Conservation (phyloP, 2,113 vertebrate species). For the Gymnocephalus cernua region DNA sequence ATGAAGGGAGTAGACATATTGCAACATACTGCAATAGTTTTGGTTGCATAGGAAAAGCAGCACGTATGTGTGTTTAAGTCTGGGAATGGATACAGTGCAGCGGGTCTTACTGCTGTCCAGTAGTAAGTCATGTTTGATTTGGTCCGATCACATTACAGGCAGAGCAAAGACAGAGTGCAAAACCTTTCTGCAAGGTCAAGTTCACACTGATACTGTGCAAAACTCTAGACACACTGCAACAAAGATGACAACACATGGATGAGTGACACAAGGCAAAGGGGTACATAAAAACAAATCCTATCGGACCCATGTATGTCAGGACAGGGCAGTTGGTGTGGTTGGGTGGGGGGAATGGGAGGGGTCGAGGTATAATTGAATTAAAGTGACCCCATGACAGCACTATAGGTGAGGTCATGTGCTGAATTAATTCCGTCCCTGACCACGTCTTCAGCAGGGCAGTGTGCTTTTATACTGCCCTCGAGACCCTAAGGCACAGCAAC, state of each 20-base stretch:
- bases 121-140: constrained; percentile 4
- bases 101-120: no score
- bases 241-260: constrained; percentile 29
- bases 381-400: constrained; percentile 77
- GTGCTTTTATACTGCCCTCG: constrained; percentile 36
- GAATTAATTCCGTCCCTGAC: constrained; percentile 82
- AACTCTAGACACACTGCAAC: constrained; percentile 23
- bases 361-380: constrained; percentile 79
- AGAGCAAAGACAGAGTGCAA: constrained; percentile 32
- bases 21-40: constrained; percentile 1
- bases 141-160: constrained; percentile 42
- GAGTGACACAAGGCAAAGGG: constrained; percentile 60
- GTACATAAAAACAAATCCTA: constrained; percentile 57
- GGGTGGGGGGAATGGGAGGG: constrained; percentile 34
- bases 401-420: constrained; percentile 77
- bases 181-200: constrained; percentile 69
- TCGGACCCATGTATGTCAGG: constrained; percentile 42
- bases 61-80: neutral
- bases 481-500: constrained; percentile 41
- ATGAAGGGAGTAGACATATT: neutral
- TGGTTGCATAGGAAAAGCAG: neutral
- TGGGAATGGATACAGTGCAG: constrained; percentile 7
- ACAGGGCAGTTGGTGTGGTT: constrained; percentile 24
- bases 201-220: constrained; percentile 35
- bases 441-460: constrained; percentile 50